phyloP scores from a whole-genome alignment of 2,797 vertebrate species.

The Echeneis naucrates region DNA sequence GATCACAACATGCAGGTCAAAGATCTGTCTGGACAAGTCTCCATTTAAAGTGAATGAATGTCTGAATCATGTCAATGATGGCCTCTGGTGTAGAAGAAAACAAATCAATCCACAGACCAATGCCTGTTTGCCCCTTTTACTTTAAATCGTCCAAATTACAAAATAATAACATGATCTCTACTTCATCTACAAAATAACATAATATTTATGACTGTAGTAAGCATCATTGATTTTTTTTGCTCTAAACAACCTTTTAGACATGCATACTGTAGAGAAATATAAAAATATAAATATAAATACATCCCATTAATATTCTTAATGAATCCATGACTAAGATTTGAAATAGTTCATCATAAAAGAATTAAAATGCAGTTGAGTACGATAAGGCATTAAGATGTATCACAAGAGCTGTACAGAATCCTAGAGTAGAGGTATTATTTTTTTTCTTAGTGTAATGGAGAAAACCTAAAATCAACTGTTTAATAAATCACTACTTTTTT shows the following conservation, averaged over 20 bases:
- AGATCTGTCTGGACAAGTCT: not conserved
- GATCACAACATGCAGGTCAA: not conserved
- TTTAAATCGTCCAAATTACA: slow-evolving; percentile 90
- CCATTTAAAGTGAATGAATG: not conserved
- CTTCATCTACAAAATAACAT: slow-evolving; percentile 87
- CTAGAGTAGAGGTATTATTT: slow-evolving; percentile 86
- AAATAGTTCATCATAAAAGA: slow-evolving; percentile 86
- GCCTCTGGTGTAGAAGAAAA: slow-evolving; percentile 14
- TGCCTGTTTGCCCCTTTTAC: slow-evolving; percentile 81
- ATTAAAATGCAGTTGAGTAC: slow-evolving; percentile 86
- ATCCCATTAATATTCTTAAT: slow-evolving; percentile 88
- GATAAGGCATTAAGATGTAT: slow-evolving; percentile 89
- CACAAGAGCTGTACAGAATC: slow-evolving; percentile 86
- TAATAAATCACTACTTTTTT: slow-evolving; percentile 77
- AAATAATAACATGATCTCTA: slow-evolving; percentile 89
- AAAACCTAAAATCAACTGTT: slow-evolving; percentile 72
- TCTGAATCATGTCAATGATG: not conserved
- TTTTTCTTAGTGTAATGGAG: slow-evolving; percentile 79
- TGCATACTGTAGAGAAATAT: slow-evolving; percentile 90
- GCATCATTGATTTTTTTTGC: slow-evolving; percentile 81
- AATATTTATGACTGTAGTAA: slow-evolving; percentile 85
- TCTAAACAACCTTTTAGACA: slow-evolving; percentile 86
- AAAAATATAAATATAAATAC: slow-evolving; percentile 92
- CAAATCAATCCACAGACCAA: slow-evolving; percentile 54
- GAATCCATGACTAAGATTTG: slow-evolving; percentile 86